Conservation (phyloP, 2,113 vertebrate genomes). For the Nycticebus coucang region DNA sequence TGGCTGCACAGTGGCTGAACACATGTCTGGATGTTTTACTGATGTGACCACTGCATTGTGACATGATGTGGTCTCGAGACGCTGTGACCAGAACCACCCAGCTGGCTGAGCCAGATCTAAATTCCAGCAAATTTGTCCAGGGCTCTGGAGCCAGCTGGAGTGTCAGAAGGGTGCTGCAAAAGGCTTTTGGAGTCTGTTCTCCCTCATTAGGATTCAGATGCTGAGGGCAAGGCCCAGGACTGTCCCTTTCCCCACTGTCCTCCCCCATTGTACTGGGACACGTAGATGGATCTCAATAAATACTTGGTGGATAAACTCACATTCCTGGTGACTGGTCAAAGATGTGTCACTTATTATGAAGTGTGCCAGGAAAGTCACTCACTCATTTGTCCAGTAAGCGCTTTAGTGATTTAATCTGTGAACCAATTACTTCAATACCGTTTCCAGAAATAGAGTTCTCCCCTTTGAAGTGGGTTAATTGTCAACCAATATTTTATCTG, state of each 20-base stretch:
- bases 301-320: slow-evolving; percentile 62
- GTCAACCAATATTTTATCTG: slow-evolving; percentile 63
- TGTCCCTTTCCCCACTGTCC: neutral
- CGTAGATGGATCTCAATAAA: slow-evolving; percentile 9
- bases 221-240: neutral
- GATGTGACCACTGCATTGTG: slow-evolving; percentile 70
- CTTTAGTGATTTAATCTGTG: slow-evolving; percentile 71
- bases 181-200: slow-evolving; percentile 8
- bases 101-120: slow-evolving; percentile 38
- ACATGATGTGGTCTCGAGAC: slow-evolving; percentile 70
- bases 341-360: slow-evolving; percentile 72
- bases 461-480: slow-evolving; percentile 76
- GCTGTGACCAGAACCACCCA: slow-evolving; percentile 58
- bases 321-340: slow-evolving; percentile 72
- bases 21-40: slow-evolving; percentile 71
- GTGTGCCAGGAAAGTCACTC: slow-evolving; percentile 74
- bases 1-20: slow-evolving; percentile 58
- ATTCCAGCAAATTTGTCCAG: slow-evolving; percentile 17
- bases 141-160: neutral
- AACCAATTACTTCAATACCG: slow-evolving; percentile 76
- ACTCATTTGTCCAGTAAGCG: slow-evolving; percentile 69
- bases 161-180: neutral
- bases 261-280: neutral
- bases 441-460: slow-evolving; percentile 71
- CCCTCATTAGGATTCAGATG: slow-evolving; percentile 14